These are phyloP conservation scores for Fregata magnificens DNA, from an alignment of 2,113 vertebrate species.

Conservation along the genomic window DNA sequence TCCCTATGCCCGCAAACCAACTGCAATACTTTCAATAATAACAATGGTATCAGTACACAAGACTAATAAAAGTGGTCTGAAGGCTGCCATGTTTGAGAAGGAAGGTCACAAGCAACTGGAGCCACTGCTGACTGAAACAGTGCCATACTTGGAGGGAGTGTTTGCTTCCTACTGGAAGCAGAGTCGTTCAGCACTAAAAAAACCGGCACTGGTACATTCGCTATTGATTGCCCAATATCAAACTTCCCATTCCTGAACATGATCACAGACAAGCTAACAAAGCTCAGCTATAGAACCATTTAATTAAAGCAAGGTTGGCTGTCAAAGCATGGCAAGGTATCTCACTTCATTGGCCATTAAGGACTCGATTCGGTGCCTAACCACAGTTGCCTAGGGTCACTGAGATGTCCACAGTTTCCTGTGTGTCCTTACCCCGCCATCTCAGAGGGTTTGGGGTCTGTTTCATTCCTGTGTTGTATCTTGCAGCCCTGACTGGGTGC, in stretches of 20 bases:
- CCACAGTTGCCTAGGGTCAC: neutral
- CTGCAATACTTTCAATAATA: neutral
- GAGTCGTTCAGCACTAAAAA: neutral
- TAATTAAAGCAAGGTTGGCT: neutral
- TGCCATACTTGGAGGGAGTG: neutral
- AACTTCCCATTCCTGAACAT: neutral
- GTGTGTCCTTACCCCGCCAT: neutral
- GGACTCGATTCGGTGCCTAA: accelerated
- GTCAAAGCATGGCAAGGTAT: neutral
- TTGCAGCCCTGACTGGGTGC: neutral
- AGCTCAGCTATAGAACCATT: neutral
- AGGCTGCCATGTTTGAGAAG: neutral
- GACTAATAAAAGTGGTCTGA: neutral
- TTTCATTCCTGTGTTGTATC: accelerated
- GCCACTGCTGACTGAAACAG: neutral
- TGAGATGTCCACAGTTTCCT: neutral
- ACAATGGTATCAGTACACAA: neutral
- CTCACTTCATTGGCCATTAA: neutral
- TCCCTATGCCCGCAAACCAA: neutral
- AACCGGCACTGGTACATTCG: accelerated
- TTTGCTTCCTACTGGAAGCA: neutral
- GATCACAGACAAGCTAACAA: neutral
- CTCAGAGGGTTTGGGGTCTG: neutral
- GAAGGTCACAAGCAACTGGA: neutral
- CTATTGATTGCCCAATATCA: neutral